A percentile compares a stretch with the other conserved stretches of the same genome.
phyloP scores from a whole-genome alignment of 2,113 vertebrate species.

The Xiphias gladius region DNA sequence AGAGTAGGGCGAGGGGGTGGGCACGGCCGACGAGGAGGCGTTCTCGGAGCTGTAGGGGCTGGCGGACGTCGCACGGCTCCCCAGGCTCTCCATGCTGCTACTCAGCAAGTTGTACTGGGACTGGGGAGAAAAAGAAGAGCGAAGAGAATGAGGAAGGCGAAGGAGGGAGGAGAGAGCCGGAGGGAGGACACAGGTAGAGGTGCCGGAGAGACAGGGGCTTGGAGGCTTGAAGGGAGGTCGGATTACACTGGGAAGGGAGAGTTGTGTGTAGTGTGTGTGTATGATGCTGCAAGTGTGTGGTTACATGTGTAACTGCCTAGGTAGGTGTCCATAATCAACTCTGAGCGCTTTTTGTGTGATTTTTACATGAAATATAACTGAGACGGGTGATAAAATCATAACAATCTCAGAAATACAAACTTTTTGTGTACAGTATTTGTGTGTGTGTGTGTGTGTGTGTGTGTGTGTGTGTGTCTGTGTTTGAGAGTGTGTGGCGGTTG shows the following conservation, averaged over 20 bases:
- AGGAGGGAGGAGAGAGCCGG: constrained; percentile 81
- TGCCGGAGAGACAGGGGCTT: constrained; percentile 75
- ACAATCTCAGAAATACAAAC: neutral
- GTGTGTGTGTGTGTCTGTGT: constrained; percentile 33
- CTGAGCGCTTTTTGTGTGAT: constrained; percentile 1
- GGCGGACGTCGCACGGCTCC: constrained; percentile 91
- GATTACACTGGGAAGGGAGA: constrained; percentile 84
- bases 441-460: constrained; percentile 18
- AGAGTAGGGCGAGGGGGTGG: constrained; percentile 96
- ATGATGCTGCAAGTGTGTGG: constrained; percentile 17
- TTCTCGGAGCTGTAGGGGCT: constrained; percentile 98
- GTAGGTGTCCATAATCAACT: neutral
- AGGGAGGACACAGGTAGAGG: constrained; percentile 88
- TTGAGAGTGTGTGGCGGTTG: constrained; percentile 2
- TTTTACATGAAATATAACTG: neutral
- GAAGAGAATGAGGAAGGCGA: constrained; percentile 78
- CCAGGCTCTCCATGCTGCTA: constrained; percentile 98
- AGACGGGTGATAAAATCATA: neutral
- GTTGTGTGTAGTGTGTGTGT: constrained; percentile 14
- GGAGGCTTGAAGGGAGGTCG: constrained; percentile 82
- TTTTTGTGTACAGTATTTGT: neutral
- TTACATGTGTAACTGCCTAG: neutral
- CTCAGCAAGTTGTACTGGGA: constrained; percentile 99
- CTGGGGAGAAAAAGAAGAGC: constrained; percentile 85
- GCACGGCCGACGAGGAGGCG: constrained; percentile 90